Evolutionary conservation across 2,113 vertebrate genomes (phyloP).

Genomic region (Odontophorus gujanensis): DNA sequence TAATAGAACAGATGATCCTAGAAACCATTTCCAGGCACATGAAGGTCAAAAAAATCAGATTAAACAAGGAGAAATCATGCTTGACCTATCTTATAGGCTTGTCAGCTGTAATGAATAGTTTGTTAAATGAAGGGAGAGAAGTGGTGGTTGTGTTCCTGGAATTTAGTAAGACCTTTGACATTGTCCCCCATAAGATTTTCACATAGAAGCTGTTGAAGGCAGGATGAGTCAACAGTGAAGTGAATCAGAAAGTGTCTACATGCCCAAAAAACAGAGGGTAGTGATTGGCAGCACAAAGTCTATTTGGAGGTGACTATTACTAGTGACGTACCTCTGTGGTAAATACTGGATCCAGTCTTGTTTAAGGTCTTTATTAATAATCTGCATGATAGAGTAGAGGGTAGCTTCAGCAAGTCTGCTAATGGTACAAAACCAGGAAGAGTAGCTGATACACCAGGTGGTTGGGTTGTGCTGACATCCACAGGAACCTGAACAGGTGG

Average conservation of each 20-base stretch:
- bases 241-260: background rate
- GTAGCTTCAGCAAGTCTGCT: background rate
- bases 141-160: background rate
- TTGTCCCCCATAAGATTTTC: background rate
- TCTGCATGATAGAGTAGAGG: background rate
- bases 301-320: background rate
- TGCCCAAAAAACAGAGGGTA: background rate
- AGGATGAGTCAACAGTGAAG: background rate
- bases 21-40: background rate
- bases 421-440: no score
- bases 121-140: background rate
- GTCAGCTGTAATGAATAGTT: background rate
- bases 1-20: background rate
- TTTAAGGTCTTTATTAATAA: background rate
- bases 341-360: background rate
- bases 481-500: no score
- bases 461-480: no score
- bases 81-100: background rate
- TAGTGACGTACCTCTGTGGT: background rate
- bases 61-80: background rate
- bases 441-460: no score
- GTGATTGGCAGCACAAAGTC: background rate
- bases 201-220: background rate
- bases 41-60: background rate
- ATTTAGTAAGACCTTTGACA: background rate